Evolutionary conservation across 2,113 vertebrate species (phyloP).

Genomic region (Proteles cristata): DNA sequence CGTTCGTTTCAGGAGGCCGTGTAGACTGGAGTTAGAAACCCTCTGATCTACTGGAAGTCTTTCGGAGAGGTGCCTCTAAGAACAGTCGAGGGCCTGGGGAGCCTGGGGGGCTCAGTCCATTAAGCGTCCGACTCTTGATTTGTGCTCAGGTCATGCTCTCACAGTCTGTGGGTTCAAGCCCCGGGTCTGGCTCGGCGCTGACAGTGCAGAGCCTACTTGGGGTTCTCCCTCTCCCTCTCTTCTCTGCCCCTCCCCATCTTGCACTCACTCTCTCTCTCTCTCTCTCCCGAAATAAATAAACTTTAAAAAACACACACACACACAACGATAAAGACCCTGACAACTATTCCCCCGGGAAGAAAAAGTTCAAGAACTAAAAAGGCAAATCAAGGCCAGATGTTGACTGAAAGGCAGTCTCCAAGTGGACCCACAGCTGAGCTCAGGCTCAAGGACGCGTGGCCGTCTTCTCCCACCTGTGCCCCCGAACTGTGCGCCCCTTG

Average conservation of each 20-base stretch:
- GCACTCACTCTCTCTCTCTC: too few relatives aligned
- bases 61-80: neutral
- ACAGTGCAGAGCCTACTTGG: too few relatives aligned
- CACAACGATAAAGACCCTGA: neutral
- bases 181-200: too few relatives aligned
- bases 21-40: neutral
- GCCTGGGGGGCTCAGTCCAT: too few relatives aligned
- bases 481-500: rapidly evolving
- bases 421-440: rapidly evolving
- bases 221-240: too few relatives aligned
- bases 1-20: neutral
- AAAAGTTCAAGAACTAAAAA: neutral
- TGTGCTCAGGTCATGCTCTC: too few relatives aligned
- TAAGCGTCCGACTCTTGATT: too few relatives aligned
- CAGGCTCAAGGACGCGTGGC: neutral
- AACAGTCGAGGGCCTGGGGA: rapidly evolving
- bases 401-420: neutral
- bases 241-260: too few relatives aligned
- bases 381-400: neutral
- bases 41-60: rapidly evolving
- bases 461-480: neutral
- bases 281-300: too few relatives aligned
- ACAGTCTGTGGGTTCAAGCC: too few relatives aligned
- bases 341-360: neutral
- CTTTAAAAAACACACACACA: too few relatives aligned